Evolutionary conservation across 2,797 vertebrate species (phyloP).

Genomic region (Gadopsis bispinosus): DNA sequence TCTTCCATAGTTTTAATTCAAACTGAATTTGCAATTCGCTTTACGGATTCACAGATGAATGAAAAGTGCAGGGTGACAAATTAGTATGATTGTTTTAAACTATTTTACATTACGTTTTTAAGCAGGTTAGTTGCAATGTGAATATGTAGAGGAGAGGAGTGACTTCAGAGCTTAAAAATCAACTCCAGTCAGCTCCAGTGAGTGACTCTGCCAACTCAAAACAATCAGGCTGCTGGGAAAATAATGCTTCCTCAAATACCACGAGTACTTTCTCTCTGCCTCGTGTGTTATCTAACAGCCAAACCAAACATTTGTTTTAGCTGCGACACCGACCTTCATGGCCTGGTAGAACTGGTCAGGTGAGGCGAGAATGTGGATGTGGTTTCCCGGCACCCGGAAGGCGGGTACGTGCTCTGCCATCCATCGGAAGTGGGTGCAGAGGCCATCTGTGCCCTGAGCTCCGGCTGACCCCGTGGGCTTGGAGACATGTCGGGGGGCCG

Average conservation of each 20-base stretch:
- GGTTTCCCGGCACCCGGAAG: slow-evolving; percentile 90
- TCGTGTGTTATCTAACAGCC: neutral
- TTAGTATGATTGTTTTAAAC: neutral
- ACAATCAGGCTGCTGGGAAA: slow-evolving; percentile 12
- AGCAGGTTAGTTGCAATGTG: neutral
- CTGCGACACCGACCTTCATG: slow-evolving; percentile 88
- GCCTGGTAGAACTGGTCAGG: slow-evolving; percentile 94
- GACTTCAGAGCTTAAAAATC: neutral
- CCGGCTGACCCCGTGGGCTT: slow-evolving; percentile 81
- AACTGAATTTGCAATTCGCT: neutral
- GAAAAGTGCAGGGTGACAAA: neutral
- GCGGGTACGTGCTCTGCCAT: slow-evolving; percentile 93
- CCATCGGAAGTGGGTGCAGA: slow-evolving; percentile 88
- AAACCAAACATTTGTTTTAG: neutral
- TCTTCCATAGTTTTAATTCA: neutral
- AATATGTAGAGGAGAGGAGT: neutral
- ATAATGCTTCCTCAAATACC: neutral
- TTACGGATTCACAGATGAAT: neutral
- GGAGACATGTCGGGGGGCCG: slow-evolving; percentile 76
- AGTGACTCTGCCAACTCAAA: neutral
- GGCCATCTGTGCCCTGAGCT: slow-evolving; percentile 83
- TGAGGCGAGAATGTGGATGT: slow-evolving; percentile 89
- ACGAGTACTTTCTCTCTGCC: neutral
- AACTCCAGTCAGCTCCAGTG: neutral
- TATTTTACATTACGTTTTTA: neutral